Evolutionary conservation across 2,888 invertebrate genomes (phyloP), one percentile per base, ranked within the genome.

Genomic region (Coelinius sp.): DNA sequence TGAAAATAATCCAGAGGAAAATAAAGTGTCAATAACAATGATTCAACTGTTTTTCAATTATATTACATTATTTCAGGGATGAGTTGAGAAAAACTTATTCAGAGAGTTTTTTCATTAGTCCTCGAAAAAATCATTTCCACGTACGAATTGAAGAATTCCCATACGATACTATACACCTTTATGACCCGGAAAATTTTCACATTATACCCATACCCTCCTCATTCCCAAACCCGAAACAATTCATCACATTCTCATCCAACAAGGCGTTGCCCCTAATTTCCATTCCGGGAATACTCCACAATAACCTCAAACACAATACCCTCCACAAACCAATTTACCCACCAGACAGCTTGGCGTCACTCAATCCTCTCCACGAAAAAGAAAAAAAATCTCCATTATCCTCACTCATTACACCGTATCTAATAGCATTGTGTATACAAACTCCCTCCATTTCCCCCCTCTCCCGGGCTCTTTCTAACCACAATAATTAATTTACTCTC

Each of bases 401-500:
- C 14, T 59, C 35, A 59, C 59, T 59, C 59, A 59, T 59, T 59
- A 59, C 35, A 59, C 63, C 68, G 69, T 70, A 49, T 70, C 70
- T 70, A 64, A 70, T 70, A 64, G 64, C n/a, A n/a, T n/a, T n/a
- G n/a, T n/a, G n/a, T n/a, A 70, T 64, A 70, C 49, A 62, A 68
- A 31, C 8, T 14, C 44, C 14, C 63, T 31, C 49, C 49, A 22
- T 41, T 25, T n/a, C 63, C 20, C 20, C 49, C 8, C 59, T 12
- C 59, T 17, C 65, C 35, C n/a, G n/a, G n/a, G n/a, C n/a, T 10
- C 56, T 31, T 53, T 64, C 27, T 22, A 46, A 5, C 49, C 25
- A 67, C 71, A 25, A 71, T 71, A 71, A 71, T 71, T 71, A 71
- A 71, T 71, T 71, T 67, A 71, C 71, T 71, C 67, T 71, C 68